phyloP scores from a whole-genome alignment of 1,140 invertebrate species.

The Drosophila elegans region DNA sequence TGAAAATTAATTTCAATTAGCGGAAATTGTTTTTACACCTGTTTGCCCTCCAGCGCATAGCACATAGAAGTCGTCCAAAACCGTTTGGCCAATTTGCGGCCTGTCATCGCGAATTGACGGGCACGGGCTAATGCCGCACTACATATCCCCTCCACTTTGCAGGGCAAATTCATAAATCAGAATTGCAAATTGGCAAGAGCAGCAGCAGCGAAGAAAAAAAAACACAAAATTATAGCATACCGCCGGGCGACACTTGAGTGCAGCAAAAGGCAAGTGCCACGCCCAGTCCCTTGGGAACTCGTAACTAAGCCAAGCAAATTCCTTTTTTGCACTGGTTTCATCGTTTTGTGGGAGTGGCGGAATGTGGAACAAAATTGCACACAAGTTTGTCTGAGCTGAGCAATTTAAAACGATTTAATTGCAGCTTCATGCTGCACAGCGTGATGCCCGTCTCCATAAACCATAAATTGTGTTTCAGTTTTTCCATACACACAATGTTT shows the following conservation, averaged over 20 bases:
- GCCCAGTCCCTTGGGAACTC: constrained; percentile 43
- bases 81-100: constrained; percentile 52
- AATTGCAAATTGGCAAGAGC: constrained; percentile 38
- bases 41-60: constrained; percentile 45
- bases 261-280: constrained; percentile 36
- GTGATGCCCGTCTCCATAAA: neutral
- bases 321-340: constrained; percentile 16
- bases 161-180: constrained; percentile 40
- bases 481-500: neutral
- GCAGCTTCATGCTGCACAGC: neutral
- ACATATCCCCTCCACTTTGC: neutral
- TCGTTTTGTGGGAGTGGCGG: constrained; percentile 6
- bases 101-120: constrained; percentile 41
- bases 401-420: constrained; percentile 38
- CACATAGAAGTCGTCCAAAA: constrained; percentile 31
- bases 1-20: constrained; percentile 79
- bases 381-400: constrained; percentile 14
- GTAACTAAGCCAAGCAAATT: constrained; percentile 11
- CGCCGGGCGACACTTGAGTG: constrained; percentile 52
- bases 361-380: constrained; percentile 5
- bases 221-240: constrained; percentile 33
- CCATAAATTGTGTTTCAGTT: neutral
- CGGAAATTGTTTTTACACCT: constrained; percentile 70
- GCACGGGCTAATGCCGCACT: constrained; percentile 10
- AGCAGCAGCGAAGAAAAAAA: constrained; percentile 7